Evolutionary conservation across 2,888 invertebrate genomes (phyloP).

Genomic region (Actias luna): DNA sequence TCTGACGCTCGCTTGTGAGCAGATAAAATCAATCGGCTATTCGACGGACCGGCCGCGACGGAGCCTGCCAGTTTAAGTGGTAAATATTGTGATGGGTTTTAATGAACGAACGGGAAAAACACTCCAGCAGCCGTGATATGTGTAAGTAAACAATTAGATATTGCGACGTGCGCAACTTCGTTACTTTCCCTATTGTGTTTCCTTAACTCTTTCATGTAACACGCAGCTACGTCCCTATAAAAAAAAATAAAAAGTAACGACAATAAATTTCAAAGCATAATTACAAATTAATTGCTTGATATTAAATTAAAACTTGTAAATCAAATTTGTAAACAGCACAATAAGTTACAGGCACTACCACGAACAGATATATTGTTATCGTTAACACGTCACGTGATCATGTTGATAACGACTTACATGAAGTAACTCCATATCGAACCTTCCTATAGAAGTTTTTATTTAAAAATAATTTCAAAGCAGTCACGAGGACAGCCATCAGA

Average conservation of each 20-base stretch:
- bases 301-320: too few species aligned
- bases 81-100: slow-evolving; percentile 5
- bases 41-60: neutral
- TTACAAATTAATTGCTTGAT: too few species aligned
- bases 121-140: slow-evolving; percentile 3
- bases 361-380: too few species aligned
- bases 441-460: too few species aligned
- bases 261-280: too few species aligned
- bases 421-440: too few species aligned
- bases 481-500: too few species aligned
- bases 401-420: too few species aligned
- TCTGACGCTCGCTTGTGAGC: neutral
- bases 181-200: neutral
- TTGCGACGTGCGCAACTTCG: neutral
- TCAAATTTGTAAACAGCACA: too few species aligned
- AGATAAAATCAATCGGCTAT: slow-evolving; percentile 6
- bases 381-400: too few species aligned
- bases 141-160: slow-evolving; percentile 13
- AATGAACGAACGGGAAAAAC: slow-evolving; percentile 8
- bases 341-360: too few species aligned
- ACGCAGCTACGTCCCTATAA: neutral
- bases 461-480: too few species aligned
- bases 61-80: neutral
- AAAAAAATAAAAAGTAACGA: neutral
- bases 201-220: neutral